Conservation (phyloP, 2,797 vertebrate species). For the Siniperca undulata region DNA sequence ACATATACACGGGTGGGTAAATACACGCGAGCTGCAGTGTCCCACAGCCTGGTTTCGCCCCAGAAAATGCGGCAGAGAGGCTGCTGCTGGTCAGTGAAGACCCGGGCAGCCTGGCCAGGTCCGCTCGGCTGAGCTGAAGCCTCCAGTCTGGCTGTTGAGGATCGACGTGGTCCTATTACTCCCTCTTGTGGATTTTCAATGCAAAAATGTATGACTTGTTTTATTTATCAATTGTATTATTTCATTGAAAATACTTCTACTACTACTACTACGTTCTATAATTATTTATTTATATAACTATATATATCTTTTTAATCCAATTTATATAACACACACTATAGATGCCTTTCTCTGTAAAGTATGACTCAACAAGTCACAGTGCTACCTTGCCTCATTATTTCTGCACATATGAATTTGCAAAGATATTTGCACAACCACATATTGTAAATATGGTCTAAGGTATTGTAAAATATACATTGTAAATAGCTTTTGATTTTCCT, state of each 20-base stretch:
- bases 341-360: neutral
- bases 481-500: neutral
- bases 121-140: constrained; percentile 53
- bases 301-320: neutral
- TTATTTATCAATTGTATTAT: neutral
- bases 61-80: neutral
- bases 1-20: constrained; percentile 34
- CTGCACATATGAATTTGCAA: neutral
- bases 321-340: neutral
- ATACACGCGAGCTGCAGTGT: constrained; percentile 58
- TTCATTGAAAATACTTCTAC: no score
- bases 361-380: neutral
- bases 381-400: neutral
- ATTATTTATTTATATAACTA: neutral
- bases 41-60: constrained; percentile 31
- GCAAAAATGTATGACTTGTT: neutral
- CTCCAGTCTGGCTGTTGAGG: constrained; percentile 40
- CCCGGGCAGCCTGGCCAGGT: constrained; percentile 58
- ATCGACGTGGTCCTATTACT: constrained; percentile 16
- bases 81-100: constrained; percentile 53
- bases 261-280: neutral
- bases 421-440: neutral
- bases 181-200: constrained; percentile 53
- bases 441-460: neutral
- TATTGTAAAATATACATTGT: neutral